Conservation (phyloP, 2,113 vertebrate genomes). For the Pagrus major region DNA sequence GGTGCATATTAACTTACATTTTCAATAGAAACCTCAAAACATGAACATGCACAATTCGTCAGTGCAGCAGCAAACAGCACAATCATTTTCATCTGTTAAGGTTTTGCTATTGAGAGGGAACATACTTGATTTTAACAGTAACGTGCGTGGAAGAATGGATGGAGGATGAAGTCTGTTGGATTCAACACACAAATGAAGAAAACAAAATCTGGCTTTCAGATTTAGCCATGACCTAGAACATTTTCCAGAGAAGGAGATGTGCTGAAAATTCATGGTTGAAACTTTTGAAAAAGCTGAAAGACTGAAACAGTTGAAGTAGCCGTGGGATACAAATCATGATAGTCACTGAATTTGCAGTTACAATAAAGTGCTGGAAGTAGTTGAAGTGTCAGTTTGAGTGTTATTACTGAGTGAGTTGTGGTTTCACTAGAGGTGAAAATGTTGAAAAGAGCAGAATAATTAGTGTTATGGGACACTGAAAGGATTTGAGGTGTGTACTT, state of each 20-base stretch:
- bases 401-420: not conserved
- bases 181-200: not conserved
- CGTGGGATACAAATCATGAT: not conserved
- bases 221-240: not conserved
- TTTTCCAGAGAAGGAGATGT: not conserved
- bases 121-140: not conserved
- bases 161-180: not conserved
- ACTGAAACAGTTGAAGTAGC: not conserved
- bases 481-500: not conserved
- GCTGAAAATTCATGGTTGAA: not conserved
- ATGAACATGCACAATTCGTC: not conserved
- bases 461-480: not conserved
- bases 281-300: not conserved
- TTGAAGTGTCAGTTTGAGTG: not conserved
- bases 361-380: not conserved
- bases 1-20: not conserved
- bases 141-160: not conserved
- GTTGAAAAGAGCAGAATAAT: not conserved
- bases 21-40: constrained; percentile 15
- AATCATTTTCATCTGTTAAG: constrained; percentile 11
- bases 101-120: constrained; percentile 18
- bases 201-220: not conserved
- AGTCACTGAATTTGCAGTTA: not conserved
- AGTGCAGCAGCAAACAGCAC: not conserved
- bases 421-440: too few species aligned